These are phyloP conservation scores for Dryadula phaetusa DNA, from an alignment of 2,888 invertebrate genomes.

Conservation along the genomic window DNA sequence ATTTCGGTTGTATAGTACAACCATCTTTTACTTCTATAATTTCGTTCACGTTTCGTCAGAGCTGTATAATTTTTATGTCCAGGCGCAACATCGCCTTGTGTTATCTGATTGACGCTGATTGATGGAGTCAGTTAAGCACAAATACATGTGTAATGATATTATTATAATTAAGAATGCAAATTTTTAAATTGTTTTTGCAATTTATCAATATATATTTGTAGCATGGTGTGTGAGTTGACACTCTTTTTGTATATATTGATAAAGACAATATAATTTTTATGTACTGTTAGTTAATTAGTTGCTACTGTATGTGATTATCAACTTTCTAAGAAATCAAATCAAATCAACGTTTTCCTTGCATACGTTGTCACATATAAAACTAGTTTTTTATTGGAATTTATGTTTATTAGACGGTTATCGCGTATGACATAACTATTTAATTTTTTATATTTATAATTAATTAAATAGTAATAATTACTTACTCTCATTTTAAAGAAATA, in stretches of 20 bases:
- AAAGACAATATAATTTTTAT: conserved; percentile 3
- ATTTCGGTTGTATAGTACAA: neutral
- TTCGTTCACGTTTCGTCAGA: neutral
- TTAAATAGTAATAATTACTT: neutral
- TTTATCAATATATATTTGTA: neutral
- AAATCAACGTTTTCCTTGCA: neutral
- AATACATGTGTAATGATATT: conserved; percentile 4
- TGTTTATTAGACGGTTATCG: neutral
- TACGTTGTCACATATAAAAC: conserved; percentile 10
- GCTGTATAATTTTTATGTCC: conserved; percentile 14
- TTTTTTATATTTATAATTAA: neutral
- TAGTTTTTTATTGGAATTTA: neutral
- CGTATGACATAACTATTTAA: conserved; percentile 1
- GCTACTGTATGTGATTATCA: neutral
- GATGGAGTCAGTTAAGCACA: neutral
- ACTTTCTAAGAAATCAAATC: conserved; percentile 19
- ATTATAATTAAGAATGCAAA: conserved; percentile 8
- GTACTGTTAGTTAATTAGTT: neutral
- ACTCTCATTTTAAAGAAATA: neutral
- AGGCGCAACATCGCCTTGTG: neutral
- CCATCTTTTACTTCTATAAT: neutral
- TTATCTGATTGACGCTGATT: conserved; percentile 18
- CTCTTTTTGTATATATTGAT: neutral
- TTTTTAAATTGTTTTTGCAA: neutral
- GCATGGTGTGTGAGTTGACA: neutral